Evolutionary conservation across 2,888 invertebrate genomes (phyloP), one percentile per base, ranked within the genome.

Genomic region (Empis stercorea): DNA sequence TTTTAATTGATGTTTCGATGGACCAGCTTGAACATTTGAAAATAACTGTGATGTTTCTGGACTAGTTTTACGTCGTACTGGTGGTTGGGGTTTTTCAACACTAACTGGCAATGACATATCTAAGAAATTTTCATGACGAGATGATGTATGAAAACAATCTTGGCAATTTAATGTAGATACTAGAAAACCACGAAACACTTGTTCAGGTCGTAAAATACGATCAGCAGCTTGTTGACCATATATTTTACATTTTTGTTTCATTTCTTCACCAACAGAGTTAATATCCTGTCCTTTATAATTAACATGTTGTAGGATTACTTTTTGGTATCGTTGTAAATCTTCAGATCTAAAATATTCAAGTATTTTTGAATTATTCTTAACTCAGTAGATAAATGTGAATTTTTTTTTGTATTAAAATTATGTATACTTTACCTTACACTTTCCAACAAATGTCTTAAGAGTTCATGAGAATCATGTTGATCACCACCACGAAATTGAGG

Each of bases 401-500:
- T n/a, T n/a, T n/a, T n/a, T n/a, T n/a, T n/a, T n/a, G n/a, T n/a
- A n/a, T 6, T 10, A 23, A 14, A 23, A 30, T 15, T 17, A 4
- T 23, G 5, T 16, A n/a, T n/a, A n/a, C 3, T 46, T 43, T 51
- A 81, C 66, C 86, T 79, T 54, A 95, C 86, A 54, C 84, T 84
- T 67, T 97, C 95, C 44, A 97, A 71, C 42, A 97, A 71, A 70
- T 91, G 89, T 46, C 96, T 73, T 15, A 99, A 73, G 47, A 97
- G 71, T 66, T 99, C 97, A 61, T 99, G 97, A 0, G 96, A 83
- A 65, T 99, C 97, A 61, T 99, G 97, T 62, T 99, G 96, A 58
- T 93, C 88, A 3, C 87, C 92, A 10, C 93, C 93, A 45, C 86
- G 84, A 66, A 95, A 96, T 64, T 93, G 85, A 0, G 87, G 85